phyloP scores from a whole-genome alignment of 2,888 invertebrate genomes.

The Hirtodrosophila duncani region DNA sequence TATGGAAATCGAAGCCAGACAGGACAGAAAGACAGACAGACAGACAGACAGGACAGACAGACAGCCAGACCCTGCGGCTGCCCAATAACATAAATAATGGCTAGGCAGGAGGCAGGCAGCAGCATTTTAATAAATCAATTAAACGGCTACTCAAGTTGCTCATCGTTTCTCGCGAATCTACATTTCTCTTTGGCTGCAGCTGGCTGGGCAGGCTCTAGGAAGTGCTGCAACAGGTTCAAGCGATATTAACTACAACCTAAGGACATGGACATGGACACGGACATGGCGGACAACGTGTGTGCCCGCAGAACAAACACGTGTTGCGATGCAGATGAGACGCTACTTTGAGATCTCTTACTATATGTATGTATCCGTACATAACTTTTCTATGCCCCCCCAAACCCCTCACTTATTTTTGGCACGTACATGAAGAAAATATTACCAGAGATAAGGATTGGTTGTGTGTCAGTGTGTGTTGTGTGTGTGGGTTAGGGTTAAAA shows the following conservation, averaged over 20 bases:
- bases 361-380: no score
- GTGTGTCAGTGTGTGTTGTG: conserved; percentile 24
- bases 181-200: conserved; percentile 38
- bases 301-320: conserved; percentile 36
- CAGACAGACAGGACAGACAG: no score
- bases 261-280: no score
- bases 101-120: no score
- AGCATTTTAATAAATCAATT: conserved; percentile 69
- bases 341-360: no score
- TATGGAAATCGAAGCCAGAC: conserved; percentile 20
- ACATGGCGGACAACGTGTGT: conserved; percentile 50
- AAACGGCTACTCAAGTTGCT: conserved; percentile 61
- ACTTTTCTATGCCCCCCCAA: conserved; percentile 33
- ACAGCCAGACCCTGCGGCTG: no score
- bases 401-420: conserved; percentile 62
- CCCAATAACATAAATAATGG: conserved; percentile 66
- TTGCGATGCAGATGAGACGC: conserved; percentile 29
- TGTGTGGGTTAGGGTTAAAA: conserved; percentile 30
- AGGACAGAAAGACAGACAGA: no score
- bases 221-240: conserved; percentile 19
- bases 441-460: conserved; percentile 56
- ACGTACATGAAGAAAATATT: conserved; percentile 69
- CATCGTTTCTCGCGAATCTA: conserved; percentile 65
- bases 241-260: conserved; percentile 42
- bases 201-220: conserved; percentile 23